Evolutionary conservation across 2,113 vertebrate species (phyloP), one percentile per base, ranked within the genome.

Genomic region (Rhinolophus ferrumequinum): DNA sequence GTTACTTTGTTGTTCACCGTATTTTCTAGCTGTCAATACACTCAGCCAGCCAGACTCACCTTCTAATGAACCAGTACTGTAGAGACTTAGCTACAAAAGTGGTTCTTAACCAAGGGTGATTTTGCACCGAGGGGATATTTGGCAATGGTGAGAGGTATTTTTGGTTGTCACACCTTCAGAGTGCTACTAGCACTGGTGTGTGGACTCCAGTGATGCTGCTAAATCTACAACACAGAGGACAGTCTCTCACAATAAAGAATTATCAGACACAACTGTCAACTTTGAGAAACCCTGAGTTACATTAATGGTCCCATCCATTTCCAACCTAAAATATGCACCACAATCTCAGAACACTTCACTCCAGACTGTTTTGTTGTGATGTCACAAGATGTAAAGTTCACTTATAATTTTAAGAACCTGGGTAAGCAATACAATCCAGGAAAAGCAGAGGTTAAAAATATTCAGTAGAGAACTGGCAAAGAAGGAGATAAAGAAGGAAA

Each of bases 401-500:
- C 26, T 90, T 90, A 3, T 56, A 92, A 82, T 67, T 33, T 4
- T 58, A 89, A 97, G 79, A 90, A 66, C 62, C 84, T 81, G 77
- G 62, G 10, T 77, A 93, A 91, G 35, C 47, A 93, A 89, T 52
- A 97, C 6, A 88, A 62, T 88, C 24, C 50, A 93, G 38, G 82
- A 90, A 93, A 93, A 88, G 50, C 4, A 96, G 21, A 85, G 13
- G 11, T 86, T 76, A 88, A 90, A 70, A 92, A 83, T 80, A 70
- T 89, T 85, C 92, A 77, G 41, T 22, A 72, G 26, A 88, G 90
- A 92, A 73, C 8, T 47, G n/a, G 75, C 11, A 66, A 2, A 58
- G 60, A 94, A 90, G 76, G 52, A 95, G 93, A 86, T 58, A 79
- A n/a, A 93, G 52, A 96, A n/a, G 8, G 24, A 97, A 92, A 67